phyloP scores from a whole-genome alignment of 2,113 vertebrate genomes.

The Ahaetulla prasina region DNA sequence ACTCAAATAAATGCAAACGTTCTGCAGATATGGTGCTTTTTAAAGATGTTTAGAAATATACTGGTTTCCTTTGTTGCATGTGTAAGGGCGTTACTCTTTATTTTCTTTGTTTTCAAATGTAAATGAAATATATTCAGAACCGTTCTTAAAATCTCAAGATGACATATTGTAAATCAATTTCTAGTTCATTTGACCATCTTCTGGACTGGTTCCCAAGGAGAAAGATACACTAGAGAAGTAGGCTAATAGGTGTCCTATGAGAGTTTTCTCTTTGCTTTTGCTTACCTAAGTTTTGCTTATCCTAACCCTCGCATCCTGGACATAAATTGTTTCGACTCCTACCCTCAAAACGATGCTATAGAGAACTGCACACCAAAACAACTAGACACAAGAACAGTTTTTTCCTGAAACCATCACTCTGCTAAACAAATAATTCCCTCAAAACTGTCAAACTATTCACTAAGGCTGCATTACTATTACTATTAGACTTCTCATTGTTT shows the following conservation, averaged over 20 bases:
- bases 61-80: background rate
- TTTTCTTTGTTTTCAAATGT: background rate
- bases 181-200: conserved; percentile 8
- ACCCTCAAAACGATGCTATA: too few species aligned
- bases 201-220: background rate
- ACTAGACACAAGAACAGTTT: too few species aligned
- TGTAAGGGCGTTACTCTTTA: background rate
- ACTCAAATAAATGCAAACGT: background rate
- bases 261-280: conserved; percentile 5
- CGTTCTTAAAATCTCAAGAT: background rate
- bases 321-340: too few species aligned
- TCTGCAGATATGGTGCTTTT: background rate
- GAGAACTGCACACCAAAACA: too few species aligned
- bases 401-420: too few species aligned
- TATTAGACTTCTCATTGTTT: too few species aligned
- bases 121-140: background rate
- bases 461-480: too few species aligned
- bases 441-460: too few species aligned
- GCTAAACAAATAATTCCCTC: too few species aligned
- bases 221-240: conserved; percentile 10
- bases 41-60: background rate
- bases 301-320: too few species aligned
- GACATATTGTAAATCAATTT: background rate
- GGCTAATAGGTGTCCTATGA: conserved; percentile 30
- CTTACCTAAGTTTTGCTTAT: too few species aligned